phyloP scores from a whole-genome alignment of 2,113 vertebrate genomes.

The Scatophagus argus region DNA sequence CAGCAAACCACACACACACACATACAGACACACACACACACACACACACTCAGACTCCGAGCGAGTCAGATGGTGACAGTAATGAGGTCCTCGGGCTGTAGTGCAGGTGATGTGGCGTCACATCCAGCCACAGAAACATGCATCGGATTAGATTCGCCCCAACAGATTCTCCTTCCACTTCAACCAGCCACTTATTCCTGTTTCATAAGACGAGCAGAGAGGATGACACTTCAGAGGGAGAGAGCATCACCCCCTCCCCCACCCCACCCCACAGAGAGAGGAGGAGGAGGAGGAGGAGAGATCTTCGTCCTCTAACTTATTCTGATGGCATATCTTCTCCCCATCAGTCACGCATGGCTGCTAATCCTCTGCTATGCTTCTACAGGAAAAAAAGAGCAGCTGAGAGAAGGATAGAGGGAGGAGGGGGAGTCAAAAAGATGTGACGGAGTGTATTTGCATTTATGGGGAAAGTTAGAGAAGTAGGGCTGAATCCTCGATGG shows the following conservation, averaged over 20 bases:
- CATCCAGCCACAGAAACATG: slow-evolving; percentile 61
- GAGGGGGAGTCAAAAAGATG: slow-evolving; percentile 70
- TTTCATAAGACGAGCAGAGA: slow-evolving; percentile 62
- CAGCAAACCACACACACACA: slow-evolving; percentile 22
- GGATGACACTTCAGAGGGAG: slow-evolving; percentile 70
- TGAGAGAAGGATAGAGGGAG: slow-evolving; percentile 11
- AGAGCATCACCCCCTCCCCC: slow-evolving; percentile 2
- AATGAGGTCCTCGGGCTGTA: slow-evolving; percentile 65
- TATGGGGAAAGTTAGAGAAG: slow-evolving; percentile 60
- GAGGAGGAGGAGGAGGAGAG: slow-evolving; percentile 47
- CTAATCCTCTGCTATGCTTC: slow-evolving; percentile 79
- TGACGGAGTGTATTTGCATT: slow-evolving; percentile 76
- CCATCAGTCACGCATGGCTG: slow-evolving; percentile 81
- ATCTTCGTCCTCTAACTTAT: slow-evolving; percentile 72
- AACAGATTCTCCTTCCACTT: slow-evolving; percentile 65
- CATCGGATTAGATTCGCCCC: slow-evolving; percentile 70
- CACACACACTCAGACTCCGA: slow-evolving; percentile 8
- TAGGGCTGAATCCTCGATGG: slow-evolving; percentile 70
- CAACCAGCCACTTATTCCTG: slow-evolving; percentile 68
- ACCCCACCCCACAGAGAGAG: slow-evolving; percentile 58
- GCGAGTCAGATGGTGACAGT: slow-evolving; percentile 60
- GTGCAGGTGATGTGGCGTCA: slow-evolving; percentile 69
- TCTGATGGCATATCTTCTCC: slow-evolving; percentile 80
- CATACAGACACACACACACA: slow-evolving; percentile 8
- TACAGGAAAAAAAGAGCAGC: slow-evolving; percentile 27